Conservation (phyloP, 37 sponge, comb jelly and placozoan genomes). For the Amphimedon queenslandica region DNA sequence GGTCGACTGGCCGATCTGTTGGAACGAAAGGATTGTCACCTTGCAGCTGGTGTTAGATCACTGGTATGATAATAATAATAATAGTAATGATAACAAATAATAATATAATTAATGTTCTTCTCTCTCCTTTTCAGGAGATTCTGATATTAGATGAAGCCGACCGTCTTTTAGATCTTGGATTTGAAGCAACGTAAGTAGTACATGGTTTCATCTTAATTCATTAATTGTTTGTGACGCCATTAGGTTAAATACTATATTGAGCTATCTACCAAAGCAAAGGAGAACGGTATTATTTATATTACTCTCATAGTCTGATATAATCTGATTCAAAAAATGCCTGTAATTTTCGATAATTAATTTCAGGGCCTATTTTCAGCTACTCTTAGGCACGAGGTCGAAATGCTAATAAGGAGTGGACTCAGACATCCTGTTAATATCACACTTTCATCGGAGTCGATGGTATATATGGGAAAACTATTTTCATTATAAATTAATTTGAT, state of each 20-base stretch:
- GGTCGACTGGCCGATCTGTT: constrained; percentile 85
- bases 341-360: not conserved
- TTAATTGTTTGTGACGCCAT: not conserved
- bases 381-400: constrained; percentile 78
- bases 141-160: constrained; percentile 98
- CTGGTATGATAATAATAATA: constrained; percentile 44
- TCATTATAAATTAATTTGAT: too few species aligned
- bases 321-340: too few species aligned
- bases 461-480: too few species aligned
- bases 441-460: too few species aligned
- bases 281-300: constrained; percentile 61
- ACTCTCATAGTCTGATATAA: too few species aligned
- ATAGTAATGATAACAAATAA: too few species aligned
- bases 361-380: constrained; percentile 98
- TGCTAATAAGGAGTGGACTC: constrained; percentile 87
- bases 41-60: constrained; percentile 34
- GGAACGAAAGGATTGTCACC: constrained; percentile 18
- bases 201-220: not conserved
- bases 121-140: constrained; percentile 54
- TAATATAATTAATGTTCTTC: too few species aligned
- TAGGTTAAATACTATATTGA: constrained; percentile 74
- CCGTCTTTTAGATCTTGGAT: constrained; percentile 89
- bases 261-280: constrained; percentile 90
- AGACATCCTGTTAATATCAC: constrained; percentile 87
- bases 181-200: constrained; percentile 50